Evolutionary conservation across 2,888 invertebrate species (phyloP).

Genomic region (Boloria euphrosyne): DNA sequence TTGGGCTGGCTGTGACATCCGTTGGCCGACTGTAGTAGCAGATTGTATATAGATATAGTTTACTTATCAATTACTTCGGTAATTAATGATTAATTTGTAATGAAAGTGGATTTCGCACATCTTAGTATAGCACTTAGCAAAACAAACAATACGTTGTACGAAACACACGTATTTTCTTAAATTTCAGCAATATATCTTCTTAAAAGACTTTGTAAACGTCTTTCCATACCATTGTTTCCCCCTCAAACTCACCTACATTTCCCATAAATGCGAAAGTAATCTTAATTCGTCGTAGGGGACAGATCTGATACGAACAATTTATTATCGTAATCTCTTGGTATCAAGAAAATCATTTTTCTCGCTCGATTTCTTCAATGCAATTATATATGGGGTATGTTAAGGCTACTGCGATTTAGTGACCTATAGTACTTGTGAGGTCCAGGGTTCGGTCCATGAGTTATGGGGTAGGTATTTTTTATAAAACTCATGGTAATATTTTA

Average conservation of each 20-base stretch:
- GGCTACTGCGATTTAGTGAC: not conserved
- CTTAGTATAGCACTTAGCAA: no score
- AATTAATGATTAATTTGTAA: no score
- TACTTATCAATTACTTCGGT: no score
- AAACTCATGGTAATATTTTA: no score
- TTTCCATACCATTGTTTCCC: not conserved
- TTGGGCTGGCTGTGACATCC: no score
- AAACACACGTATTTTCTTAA: not conserved
- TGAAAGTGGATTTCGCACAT: no score
- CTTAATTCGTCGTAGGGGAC: conserved; percentile 29
- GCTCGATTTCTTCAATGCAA: conserved; percentile 30
- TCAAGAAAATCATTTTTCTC: conserved; percentile 41
- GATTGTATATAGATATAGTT: no score
- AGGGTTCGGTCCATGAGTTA: not conserved
- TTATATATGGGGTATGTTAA: conserved; percentile 16
- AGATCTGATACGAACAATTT: conserved; percentile 40
- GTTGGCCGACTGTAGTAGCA: no score
- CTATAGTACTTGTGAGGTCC: not conserved
- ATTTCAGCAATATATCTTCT: not conserved
- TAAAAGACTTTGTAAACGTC: not conserved
- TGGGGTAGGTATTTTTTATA: no score
- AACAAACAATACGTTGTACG: not conserved
- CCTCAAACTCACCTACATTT: not conserved
- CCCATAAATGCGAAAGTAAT: conserved; percentile 15
- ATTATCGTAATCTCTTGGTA: conserved; percentile 42